phyloP scores from a whole-genome alignment of 2,797 vertebrate genomes.

The Poecilia wingei region DNA sequence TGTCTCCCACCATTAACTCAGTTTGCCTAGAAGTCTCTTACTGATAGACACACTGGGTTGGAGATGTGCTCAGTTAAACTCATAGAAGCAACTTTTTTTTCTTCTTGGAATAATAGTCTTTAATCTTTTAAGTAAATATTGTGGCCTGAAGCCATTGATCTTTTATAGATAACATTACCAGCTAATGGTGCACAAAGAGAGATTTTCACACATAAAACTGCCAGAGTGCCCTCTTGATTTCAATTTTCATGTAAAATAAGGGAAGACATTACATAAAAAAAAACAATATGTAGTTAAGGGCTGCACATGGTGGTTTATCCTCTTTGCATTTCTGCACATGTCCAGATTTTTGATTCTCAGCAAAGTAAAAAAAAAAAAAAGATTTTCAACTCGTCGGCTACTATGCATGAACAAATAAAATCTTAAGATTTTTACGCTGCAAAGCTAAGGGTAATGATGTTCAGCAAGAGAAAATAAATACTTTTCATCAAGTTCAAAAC shows the following conservation, averaged over 20 bases:
- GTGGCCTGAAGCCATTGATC: constrained; percentile 62
- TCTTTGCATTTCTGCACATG: constrained; percentile 6
- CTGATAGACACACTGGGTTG: constrained; percentile 33
- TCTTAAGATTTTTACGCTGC: not conserved
- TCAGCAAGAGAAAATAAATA: constrained; percentile 10
- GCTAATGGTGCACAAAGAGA: constrained; percentile 64
- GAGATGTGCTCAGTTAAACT: constrained; percentile 66
- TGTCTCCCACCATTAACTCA: constrained; percentile 73
- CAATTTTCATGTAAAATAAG: constrained; percentile 41
- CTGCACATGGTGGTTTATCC: constrained; percentile 14
- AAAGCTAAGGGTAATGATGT: constrained; percentile 8
- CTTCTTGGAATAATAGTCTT: constrained; percentile 62
- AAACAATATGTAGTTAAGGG: constrained; percentile 25
- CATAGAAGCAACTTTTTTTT: constrained; percentile 50
- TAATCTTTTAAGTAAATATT: constrained; percentile 70
- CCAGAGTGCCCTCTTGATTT: constrained; percentile 36
- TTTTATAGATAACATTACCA: constrained; percentile 74
- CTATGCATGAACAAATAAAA: not conserved
- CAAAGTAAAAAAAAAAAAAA: not conserved
- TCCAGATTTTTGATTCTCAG: constrained; percentile 20
- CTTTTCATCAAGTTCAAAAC: constrained; percentile 24
- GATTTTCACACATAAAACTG: constrained; percentile 49
- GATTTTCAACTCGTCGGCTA: not conserved
- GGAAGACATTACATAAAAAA: constrained; percentile 39
- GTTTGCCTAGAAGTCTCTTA: constrained; percentile 63